Conservation (phyloP, 2,113 vertebrate species). For the Onychostruthus taczanowskii region DNA sequence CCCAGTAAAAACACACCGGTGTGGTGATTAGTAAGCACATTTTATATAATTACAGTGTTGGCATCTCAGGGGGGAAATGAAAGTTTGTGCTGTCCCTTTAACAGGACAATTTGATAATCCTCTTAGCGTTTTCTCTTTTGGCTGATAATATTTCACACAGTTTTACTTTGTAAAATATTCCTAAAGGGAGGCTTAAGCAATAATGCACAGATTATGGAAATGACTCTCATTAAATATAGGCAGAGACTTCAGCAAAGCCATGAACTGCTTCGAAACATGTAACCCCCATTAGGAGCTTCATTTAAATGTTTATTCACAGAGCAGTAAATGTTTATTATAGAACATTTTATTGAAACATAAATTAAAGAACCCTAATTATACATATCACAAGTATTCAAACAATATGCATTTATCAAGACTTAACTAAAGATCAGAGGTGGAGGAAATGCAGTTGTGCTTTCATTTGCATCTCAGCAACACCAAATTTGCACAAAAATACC, state of each 20-base stretch:
- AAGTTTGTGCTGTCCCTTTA: slow-evolving; percentile 71
- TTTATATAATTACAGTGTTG: slow-evolving; percentile 56
- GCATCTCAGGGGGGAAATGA: slow-evolving; percentile 63
- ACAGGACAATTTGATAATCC: slow-evolving; percentile 72
- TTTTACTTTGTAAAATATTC: slow-evolving; percentile 80
- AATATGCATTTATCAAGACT: slow-evolving; percentile 67
- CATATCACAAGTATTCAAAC: slow-evolving; percentile 68
- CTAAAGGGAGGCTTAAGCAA: slow-evolving; percentile 84
- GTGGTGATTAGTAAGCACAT: slow-evolving; percentile 60
- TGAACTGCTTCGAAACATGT: slow-evolving; percentile 77
- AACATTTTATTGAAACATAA: slow-evolving; percentile 79
- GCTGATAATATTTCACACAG: slow-evolving; percentile 74
- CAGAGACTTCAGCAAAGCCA: slow-evolving; percentile 74
- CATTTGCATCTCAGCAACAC: slow-evolving; percentile 35
- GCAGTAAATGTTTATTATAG: slow-evolving; percentile 78
- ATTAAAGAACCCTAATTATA: slow-evolving; percentile 80
- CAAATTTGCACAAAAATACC: not conserved
- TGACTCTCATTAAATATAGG: slow-evolving; percentile 83
- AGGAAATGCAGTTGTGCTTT: slow-evolving; percentile 33
- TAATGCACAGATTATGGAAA: slow-evolving; percentile 92
- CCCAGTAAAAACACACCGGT: not conserved
- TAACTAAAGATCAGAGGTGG: slow-evolving; percentile 67
- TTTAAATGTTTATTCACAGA: slow-evolving; percentile 82
- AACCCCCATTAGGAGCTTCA: slow-evolving; percentile 82
- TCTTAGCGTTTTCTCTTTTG: slow-evolving; percentile 71